Percentiles rank a stretch among this genome's conserved stretches.
These are phyloP conservation scores for Chrysocyon brachyurus DNA, from an alignment of 2,797 vertebrate genomes.

Conservation along the genomic window DNA sequence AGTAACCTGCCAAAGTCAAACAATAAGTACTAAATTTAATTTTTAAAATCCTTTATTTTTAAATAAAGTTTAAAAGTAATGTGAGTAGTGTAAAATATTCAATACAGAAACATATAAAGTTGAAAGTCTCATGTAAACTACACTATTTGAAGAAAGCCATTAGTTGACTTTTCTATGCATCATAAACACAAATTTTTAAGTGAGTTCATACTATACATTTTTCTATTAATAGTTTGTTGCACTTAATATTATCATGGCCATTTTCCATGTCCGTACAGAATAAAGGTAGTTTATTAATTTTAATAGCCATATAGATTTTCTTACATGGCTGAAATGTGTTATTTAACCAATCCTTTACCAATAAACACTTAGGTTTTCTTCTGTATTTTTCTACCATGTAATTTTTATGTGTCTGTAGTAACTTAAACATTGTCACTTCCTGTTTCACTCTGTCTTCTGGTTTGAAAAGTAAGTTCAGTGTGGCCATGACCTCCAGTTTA, in stretches of 20 bases:
- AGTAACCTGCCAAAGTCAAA: constrained; percentile 66
- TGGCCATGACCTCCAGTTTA: constrained; percentile 35
- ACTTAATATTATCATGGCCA: constrained; percentile 34
- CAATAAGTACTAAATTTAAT: constrained; percentile 52
- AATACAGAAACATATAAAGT: constrained; percentile 63
- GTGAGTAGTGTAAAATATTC: constrained; percentile 59
- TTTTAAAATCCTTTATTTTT: constrained; percentile 69
- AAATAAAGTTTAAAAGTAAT: constrained; percentile 54
- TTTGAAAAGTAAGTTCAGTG: constrained; percentile 37
- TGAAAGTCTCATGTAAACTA: constrained; percentile 60
- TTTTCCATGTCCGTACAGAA: constrained; percentile 15
- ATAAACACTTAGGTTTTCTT: constrained; percentile 19
- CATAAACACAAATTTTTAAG: constrained; percentile 49
- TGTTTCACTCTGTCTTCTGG: neutral
- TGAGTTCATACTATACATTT: constrained; percentile 38
- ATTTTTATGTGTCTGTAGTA: constrained; percentile 26
- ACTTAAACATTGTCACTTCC: constrained; percentile 1
- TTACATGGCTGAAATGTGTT: neutral
- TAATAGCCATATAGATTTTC: constrained; percentile 43
- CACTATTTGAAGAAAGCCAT: constrained; percentile 54
- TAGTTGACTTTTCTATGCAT: constrained; percentile 55
- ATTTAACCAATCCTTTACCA: constrained; percentile 22
- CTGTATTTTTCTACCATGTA: constrained; percentile 38
- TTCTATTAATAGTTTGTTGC: constrained; percentile 61
- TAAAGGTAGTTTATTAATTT: constrained; percentile 41